phyloP scores from a whole-genome alignment of 1,140 invertebrate species.

The Anthonomus grandis region DNA sequence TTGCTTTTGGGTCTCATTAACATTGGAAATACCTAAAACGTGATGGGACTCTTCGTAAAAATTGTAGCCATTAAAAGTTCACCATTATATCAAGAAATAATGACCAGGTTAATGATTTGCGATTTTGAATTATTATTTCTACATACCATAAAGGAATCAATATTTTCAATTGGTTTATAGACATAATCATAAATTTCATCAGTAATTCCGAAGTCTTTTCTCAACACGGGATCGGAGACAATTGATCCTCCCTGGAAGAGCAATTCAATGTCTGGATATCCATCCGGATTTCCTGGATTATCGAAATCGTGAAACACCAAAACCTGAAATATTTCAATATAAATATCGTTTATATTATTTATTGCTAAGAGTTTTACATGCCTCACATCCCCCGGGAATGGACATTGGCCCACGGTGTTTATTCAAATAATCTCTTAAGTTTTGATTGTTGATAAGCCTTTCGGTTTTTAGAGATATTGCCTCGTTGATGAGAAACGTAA shows the following conservation, averaged over 20 bases:
- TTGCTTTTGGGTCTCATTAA: constrained; percentile 67
- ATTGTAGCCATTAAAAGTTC: not conserved
- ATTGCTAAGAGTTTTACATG: not conserved
- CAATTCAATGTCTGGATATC: constrained; percentile 73
- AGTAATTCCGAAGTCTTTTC: constrained; percentile 46
- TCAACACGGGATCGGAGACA: constrained; percentile 46
- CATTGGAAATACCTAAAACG: constrained; percentile 52
- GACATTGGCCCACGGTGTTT: constrained; percentile 67
- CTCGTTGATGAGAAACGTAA: constrained; percentile 64
- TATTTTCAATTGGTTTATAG: constrained; percentile 44
- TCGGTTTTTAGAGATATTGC: constrained; percentile 42
- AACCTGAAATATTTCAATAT: constrained; percentile 51
- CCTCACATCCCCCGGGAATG: constrained; percentile 77
- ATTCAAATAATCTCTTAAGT: constrained; percentile 51
- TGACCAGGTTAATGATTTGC: not conserved
- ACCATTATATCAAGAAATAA: not conserved
- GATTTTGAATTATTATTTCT: not conserved
- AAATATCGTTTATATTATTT: not conserved
- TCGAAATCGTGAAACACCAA: constrained; percentile 35
- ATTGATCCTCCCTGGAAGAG: constrained; percentile 58
- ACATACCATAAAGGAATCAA: constrained; percentile 41
- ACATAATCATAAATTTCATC: constrained; percentile 47
- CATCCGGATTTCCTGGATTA: constrained; percentile 58
- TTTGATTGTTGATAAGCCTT: constrained; percentile 32
- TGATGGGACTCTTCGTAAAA: not conserved